Base-by-base conservation (phyloP, 2,797 vertebrate species). In the Lagorchestes hirsutus region DNA sequence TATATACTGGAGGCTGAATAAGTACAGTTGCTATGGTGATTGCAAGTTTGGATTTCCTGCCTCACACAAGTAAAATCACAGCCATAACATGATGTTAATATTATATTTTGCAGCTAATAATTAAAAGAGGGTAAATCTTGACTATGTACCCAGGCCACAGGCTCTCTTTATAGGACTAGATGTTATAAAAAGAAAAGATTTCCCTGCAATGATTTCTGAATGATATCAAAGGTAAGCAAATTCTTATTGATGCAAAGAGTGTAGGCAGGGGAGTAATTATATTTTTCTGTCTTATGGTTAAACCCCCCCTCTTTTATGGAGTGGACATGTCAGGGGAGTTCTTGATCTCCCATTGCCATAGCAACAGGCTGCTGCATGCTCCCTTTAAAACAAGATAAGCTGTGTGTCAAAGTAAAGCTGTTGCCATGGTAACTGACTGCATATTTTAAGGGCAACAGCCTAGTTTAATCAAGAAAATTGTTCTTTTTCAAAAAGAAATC, bases 341-440 rank as follows among this genome's bases (percentile, higher is more conserved):
- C 74, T 94, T 93, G 91, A 97, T 96, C 92, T 98, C 96, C 96
- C 95, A 99, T 98, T 98, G 98, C 98, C 98, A 98, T 99, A 98
- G 99, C 98, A 99, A 98, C 98, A 97, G 96, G 91, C 97, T 46
- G n/a, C 67, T 82, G n/a, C 67, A 46, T 98, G 95, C 95, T 98
- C 95, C 98, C 96, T 96, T 98, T 98, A 98, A 98, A 98, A 98
- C 97, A 97, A 98, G 98, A 98, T 98, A 98, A 97, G 97, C 98
- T 98, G 96, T 95, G 97, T 99, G 98, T 98, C 98, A 98, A 98
- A 98, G 98, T 98, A 98, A 98, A 98, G 96, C 96, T 92, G 98
- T 99, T 98, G 93, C 98, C 97, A 97, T 99, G 97, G 99, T 94
- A 98, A 98, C 98, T 1, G 93, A 97, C 90, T 98, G 98, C 98